Evolutionary conservation across 2,797 vertebrate genomes (phyloP), one percentile per base, ranked within the genome.

Genomic region (Hybognathus amarus): DNA sequence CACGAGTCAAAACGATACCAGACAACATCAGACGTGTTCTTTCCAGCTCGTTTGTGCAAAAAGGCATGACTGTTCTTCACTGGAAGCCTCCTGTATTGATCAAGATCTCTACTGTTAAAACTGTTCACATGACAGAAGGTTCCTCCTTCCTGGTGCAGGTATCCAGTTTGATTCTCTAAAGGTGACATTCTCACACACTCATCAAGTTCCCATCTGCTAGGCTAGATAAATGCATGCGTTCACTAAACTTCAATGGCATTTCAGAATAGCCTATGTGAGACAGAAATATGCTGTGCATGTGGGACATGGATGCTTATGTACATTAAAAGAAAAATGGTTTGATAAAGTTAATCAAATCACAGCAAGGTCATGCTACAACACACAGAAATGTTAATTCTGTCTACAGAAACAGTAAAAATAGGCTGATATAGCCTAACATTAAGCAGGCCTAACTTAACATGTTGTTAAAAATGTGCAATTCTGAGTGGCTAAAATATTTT

Each of bases 21-120:
- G 79, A 80, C 79, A 80, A 80, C 40, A 63, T 38, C 79, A 80
- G 79, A 63, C 68, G 13, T 80, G 68, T 80, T 80, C 54, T 71
- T 73, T 73, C 56, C 70, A 61, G 79, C 59, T 64, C 50, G 69
- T 81, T 33, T 74, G 40, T 64, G 30, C 45, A 47, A 73, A 64
- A 63, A 9, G 50, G 30, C 56, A 73, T 63, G 27, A 74, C 22
- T 64, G 69, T 47, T 59, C 42, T 74, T 81, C 79, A 74, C 40
- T 52, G 56, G 56, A 81, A 73, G 15, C 13, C 30, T 74, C 22
- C 15, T 64, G 20, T 27, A 63, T 63, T 73, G 69, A 81, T 82
- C 56, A 74, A 82, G 22, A 82, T 82, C 69, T 82, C 80, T 64
- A 13, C 54, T n/a, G 27, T 63, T 47, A 45, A 80, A 71, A 59